phyloP scores from a whole-genome alignment of 2,797 vertebrate genomes.

The Helicolenus hilgendorfi region DNA sequence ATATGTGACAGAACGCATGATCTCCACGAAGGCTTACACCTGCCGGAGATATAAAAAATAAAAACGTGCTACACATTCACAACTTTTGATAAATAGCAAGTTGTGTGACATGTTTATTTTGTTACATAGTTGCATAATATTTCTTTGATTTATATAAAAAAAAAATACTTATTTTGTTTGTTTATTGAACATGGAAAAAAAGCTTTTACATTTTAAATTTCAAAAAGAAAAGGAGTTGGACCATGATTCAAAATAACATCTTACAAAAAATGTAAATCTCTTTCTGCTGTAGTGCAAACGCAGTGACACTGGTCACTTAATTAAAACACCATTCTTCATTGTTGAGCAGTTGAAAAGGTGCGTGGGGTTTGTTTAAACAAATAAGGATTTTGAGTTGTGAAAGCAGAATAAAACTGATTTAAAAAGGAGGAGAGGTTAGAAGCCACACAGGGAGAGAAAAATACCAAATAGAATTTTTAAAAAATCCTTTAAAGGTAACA shows the following conservation, averaged over 20 bases:
- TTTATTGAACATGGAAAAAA: neutral
- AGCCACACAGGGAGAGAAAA: neutral
- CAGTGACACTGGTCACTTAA: neutral
- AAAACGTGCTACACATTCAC: neutral
- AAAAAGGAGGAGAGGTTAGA: neutral
- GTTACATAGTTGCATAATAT: neutral
- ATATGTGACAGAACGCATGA: neutral
- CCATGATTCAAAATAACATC: neutral
- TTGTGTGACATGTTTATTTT: neutral
- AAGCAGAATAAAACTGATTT: neutral
- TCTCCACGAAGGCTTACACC: neutral
- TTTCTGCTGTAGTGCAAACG: neutral
- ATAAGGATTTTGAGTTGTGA: neutral
- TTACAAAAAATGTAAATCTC: neutral
- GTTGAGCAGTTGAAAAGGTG: neutral
- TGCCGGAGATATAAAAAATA: neutral
- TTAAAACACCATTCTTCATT: neutral
- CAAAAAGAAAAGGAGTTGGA: neutral
- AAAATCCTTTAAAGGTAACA: constrained; percentile 30
- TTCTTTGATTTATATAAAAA: neutral
- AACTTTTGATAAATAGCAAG: neutral
- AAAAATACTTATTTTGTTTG: neutral
- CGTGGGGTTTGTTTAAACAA: neutral
- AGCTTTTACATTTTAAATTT: neutral
- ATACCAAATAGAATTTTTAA: neutral